Evolutionary conservation across 2,113 vertebrate genomes (phyloP), one percentile per base, ranked within the genome.

Genomic region (Serilophus lunatus): DNA sequence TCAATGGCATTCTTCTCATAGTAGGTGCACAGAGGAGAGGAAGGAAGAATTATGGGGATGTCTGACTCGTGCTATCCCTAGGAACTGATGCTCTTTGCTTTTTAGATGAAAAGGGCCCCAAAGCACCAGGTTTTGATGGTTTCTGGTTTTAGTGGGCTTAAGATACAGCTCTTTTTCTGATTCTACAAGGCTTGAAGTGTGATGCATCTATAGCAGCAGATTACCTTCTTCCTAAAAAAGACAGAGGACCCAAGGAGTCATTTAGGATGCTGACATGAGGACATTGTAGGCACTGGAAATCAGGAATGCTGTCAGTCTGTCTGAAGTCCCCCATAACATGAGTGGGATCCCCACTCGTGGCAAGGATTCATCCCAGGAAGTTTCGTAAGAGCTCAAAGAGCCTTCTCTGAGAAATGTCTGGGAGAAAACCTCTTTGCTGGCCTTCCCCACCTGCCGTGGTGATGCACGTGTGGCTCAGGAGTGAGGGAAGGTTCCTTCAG

Each of bases 391-490:
- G 45, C 28, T 83, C 23, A 12, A 38, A 81, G 35, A 71, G 31
- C 38, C 26, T 63, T 40, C 60, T 63, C 29, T 53, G 70, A 35
- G 40, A 38, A 8, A 2, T 4, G 26, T 45, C n/a, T 57, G 18
- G 8, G 25, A 65, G 65, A 49, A 86, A 47, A 38, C 18, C 24
- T 7, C 18, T 63, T 18, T 56, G 25, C 31, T 15, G 5, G 40
- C n/a, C 69, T 66, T 15, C 31, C 24, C 49, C 3, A 10, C 11
- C 10, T 0, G 0, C 56, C 2, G 3, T 53, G 31, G 66, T 3
- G 7, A 25, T 2, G 11, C 63, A 6, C 0, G 0, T 3, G 9
- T 9, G 25, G 40, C 1, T 1, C 10, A 14, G 59, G 18, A 51
- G 31, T 26, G 7, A 26, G 24, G 51, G 35, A 60, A 12, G n/a